Percentiles rank a stretch among this genome's conserved stretches.
These are phyloP conservation scores for Brotogeris chrysoptera DNA, from an alignment of 2,797 vertebrate genomes.

Conservation along the genomic window DNA sequence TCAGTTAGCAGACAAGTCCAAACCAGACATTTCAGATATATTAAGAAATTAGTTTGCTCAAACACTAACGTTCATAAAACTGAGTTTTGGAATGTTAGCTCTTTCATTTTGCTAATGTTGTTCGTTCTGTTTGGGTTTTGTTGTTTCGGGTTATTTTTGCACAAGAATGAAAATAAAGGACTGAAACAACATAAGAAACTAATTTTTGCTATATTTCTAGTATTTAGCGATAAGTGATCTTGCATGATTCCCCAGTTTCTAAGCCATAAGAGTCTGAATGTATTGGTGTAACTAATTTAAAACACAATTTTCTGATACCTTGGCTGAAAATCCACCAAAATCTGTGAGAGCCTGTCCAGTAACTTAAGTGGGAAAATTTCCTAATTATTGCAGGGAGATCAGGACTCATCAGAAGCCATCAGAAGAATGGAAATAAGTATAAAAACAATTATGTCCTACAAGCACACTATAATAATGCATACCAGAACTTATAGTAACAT, in stretches of 20 bases:
- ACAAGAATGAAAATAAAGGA: background rate
- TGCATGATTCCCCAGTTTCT: background rate
- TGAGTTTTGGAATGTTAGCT: background rate
- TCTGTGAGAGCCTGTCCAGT: background rate
- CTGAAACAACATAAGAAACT: background rate
- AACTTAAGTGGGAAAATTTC: background rate
- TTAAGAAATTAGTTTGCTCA: background rate
- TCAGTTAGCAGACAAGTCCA: background rate
- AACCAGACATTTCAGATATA: background rate
- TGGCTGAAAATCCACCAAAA: background rate
- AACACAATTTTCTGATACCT: background rate
- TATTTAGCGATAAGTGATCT: background rate
- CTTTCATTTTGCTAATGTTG: background rate
- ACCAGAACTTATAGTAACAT: background rate
- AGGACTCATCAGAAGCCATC: background rate
- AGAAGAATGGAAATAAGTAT: background rate
- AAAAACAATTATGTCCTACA: background rate
- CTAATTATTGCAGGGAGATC: background rate
- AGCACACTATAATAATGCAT: background rate
- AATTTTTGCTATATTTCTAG: background rate
- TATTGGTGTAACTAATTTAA: background rate
- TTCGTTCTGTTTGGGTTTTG: background rate
- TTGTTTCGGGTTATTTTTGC: accelerated
- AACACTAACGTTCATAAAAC: background rate
- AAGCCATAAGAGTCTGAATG: background rate